These are phyloP conservation scores for Puffinus mauretanicus DNA, from an alignment of 2,113 vertebrate genomes.

Conservation along the genomic window DNA sequence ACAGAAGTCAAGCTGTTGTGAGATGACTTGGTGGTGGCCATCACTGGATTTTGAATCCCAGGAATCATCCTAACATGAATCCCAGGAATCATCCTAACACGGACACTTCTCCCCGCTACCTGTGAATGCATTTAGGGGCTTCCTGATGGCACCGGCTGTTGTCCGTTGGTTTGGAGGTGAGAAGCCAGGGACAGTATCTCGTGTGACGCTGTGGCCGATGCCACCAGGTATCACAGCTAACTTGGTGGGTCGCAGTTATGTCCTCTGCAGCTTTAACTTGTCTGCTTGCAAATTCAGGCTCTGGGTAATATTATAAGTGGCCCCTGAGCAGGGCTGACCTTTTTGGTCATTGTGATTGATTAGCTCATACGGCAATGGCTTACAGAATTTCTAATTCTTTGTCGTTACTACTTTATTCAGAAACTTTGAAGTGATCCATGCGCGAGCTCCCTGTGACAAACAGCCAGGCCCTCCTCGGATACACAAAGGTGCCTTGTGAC, in stretches of 20 bases:
- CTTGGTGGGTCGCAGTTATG: too few relatives aligned
- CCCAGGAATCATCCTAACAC: too few relatives aligned
- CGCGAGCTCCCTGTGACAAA: neutral
- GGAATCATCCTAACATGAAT: neutral
- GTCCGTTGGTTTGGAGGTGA: fast-evolving
- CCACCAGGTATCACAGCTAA: neutral
- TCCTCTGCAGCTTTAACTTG: neutral
- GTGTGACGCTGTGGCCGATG: neutral
- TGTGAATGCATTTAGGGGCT: neutral
- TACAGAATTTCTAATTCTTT: neutral
- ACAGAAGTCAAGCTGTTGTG: neutral
- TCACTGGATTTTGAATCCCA: neutral
- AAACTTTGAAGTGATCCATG: neutral
- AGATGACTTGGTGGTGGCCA: neutral
- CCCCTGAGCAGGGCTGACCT: neutral
- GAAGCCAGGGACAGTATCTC: neutral
- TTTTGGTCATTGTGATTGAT: neutral
- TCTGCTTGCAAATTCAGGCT: neutral
- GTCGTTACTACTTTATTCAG: neutral
- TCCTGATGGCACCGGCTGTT: neutral
- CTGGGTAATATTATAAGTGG: neutral
- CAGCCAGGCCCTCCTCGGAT: fast-evolving
- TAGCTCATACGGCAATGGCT: neutral
- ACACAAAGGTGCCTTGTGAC: slow-evolving; percentile 32
- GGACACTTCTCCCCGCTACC: fast-evolving